These are phyloP conservation scores for Microctonus hyperodae DNA, from an alignment of 2,888 invertebrate species.

Conservation along the genomic window DNA sequence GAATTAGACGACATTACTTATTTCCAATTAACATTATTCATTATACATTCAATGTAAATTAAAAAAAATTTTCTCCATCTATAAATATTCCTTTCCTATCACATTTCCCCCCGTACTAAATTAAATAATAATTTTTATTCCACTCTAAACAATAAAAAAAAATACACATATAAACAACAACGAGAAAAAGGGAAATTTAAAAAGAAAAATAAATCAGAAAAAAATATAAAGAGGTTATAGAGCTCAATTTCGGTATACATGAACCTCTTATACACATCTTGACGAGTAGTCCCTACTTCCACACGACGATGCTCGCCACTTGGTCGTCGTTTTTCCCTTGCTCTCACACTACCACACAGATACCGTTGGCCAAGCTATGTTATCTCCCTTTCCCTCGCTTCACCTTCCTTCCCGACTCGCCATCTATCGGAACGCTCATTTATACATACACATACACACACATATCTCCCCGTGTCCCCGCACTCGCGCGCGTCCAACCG, in stretches of 20 bases:
- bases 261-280: conserved; percentile 11
- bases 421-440: conserved; percentile 24
- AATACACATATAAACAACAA: background rate
- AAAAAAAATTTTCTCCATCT: too few relatives aligned
- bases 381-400: conserved; percentile 29
- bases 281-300: conserved; percentile 7
- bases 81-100: too few relatives aligned
- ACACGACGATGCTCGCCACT: conserved; percentile 21
- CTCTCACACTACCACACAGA: conserved; percentile 25
- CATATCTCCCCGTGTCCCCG: background rate
- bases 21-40: too few relatives aligned
- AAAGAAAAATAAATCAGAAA: background rate
- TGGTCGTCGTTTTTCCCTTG: conserved; percentile 18
- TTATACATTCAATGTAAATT: too few relatives aligned
- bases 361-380: conserved; percentile 29
- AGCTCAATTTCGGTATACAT: conserved; percentile 22
- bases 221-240: background rate
- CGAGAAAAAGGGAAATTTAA: background rate
- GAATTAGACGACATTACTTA: too few relatives aligned
- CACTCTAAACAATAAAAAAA: background rate
- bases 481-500: background rate
- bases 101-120: too few relatives aligned
- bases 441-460: too few relatives aligned
- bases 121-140: too few relatives aligned
- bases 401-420: conserved; percentile 15